These are phyloP conservation scores for Trematocara stigmaticum DNA, from an alignment of 2,113 vertebrate genomes.

Conservation along the genomic window DNA sequence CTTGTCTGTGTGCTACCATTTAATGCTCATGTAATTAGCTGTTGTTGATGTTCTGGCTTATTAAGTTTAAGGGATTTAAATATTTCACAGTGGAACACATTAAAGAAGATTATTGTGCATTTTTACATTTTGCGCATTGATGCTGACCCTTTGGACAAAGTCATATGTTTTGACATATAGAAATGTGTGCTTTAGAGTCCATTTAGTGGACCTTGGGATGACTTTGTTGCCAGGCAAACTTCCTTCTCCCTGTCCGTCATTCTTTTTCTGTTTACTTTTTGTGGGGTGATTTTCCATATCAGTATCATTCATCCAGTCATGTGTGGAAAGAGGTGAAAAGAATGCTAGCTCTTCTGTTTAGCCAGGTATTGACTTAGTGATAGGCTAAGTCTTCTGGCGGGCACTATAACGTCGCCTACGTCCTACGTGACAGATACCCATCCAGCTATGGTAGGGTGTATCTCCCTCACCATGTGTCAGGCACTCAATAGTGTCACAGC, in stretches of 20 bases:
- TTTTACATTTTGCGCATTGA: slow-evolving; percentile 2
- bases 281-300: slow-evolving; percentile 73
- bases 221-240: slow-evolving; percentile 70
- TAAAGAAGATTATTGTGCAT: neutral
- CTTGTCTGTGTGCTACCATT: neutral
- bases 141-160: slow-evolving; percentile 1
- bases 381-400: slow-evolving; percentile 66
- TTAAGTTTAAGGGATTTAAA: neutral
- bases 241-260: slow-evolving; percentile 51
- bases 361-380: slow-evolving; percentile 78
- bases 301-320: slow-evolving; percentile 56
- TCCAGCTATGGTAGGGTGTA: slow-evolving; percentile 43
- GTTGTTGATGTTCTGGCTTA: neutral
- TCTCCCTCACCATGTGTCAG: slow-evolving; percentile 56
- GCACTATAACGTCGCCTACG: slow-evolving; percentile 59
- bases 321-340: slow-evolving; percentile 72
- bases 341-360: slow-evolving; percentile 65
- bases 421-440: slow-evolving; percentile 70
- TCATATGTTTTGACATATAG: slow-evolving; percentile 19
- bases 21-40: neutral
- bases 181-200: neutral
- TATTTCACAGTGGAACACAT: neutral
- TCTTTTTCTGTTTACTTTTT: slow-evolving; percentile 70
- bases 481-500: slow-evolving; percentile 54
- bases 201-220: slow-evolving; percentile 71